Evolutionary conservation across 2,113 vertebrate species (phyloP), one percentile per base, ranked within the genome.

Genomic region (Eptesicus fuscus): DNA sequence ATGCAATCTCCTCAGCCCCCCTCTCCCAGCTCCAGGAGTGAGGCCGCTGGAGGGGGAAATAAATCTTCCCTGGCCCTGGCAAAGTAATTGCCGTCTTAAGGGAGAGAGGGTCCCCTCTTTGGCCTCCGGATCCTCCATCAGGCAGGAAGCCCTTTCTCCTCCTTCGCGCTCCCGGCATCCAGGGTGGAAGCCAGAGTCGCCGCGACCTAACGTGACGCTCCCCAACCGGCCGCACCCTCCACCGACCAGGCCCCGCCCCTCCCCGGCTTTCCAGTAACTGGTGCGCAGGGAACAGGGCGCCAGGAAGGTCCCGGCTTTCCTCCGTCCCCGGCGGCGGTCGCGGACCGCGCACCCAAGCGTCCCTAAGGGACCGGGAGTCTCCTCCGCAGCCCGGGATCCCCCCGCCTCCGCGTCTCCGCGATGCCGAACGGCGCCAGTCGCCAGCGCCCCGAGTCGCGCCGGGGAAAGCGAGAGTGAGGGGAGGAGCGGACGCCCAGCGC

Each of bases 361-460:
- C 86, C 53, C 4, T 5, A 40, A 40, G 8, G 8, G 30, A 70
- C 16, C 49, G 1, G 47, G n/a, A 61, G 32, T 28, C 65, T 53
- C 18, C 35, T 7, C 11, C 2, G 30, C 30, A n/a, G 37, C 61
- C 63, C 80, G 22, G 76, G 67, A 76, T 53, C 61, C 40, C 35
- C 37, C 37, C n/a, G n/a, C n/a, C 37, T 9, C 49, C 59, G 59
- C 83, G 7, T 51, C 56, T 20, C 61, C 0, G 4, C 30, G 35
- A 74, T 0, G 28, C 65, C 90, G 25, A 71, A 70, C 93, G 22
- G 78, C 22, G 91, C 70, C 87, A 73, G 71, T 78, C 95, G 97
- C 97, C 94, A 94, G 96, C 97, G 97, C 96, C 44, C 30, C 25
- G 18, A 16, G 77, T 3, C 22, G 22, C 83, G 47, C 88, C 4